Evolutionary conservation across 2,888 invertebrate species (phyloP).

Genomic region (Drosophila aldrichi): DNA sequence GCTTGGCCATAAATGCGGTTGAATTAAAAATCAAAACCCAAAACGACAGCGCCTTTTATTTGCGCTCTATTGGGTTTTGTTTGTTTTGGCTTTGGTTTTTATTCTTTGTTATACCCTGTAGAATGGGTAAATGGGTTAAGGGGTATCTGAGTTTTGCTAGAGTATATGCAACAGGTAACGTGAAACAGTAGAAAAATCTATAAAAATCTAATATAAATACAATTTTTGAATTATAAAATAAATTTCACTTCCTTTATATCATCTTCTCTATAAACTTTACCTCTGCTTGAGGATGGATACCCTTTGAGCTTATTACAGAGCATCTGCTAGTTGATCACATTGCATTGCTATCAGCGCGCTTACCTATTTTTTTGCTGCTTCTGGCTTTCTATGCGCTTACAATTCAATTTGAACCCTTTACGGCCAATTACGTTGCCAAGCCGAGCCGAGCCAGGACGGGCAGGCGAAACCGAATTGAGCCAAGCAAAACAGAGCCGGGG

Average conservation of each 20-base stretch:
- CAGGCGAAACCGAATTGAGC: conserved; percentile 26
- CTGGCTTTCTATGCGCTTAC: conserved; percentile 47
- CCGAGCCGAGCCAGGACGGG: conserved; percentile 33
- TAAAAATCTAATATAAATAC: too few relatives aligned
- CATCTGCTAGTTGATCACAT: neutral
- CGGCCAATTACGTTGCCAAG: conserved; percentile 72
- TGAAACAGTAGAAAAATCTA: neutral
- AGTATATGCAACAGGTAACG: neutral
- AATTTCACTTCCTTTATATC: too few relatives aligned
- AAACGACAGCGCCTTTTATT: conserved; percentile 21
- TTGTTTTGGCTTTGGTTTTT: conserved; percentile 33
- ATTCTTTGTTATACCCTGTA: conserved; percentile 8
- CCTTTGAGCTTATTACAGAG: neutral
- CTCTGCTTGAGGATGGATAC: neutral
- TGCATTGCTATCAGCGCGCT: neutral
- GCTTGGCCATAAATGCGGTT: conserved; percentile 45
- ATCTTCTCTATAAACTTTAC: neutral
- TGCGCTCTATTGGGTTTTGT: conserved; percentile 48
- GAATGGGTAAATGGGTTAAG: neutral
- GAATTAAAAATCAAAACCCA: conserved; percentile 53
- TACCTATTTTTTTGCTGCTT: conserved; percentile 5
- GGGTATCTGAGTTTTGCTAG: neutral
- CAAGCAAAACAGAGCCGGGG: conserved; percentile 23
- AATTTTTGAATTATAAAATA: too few relatives aligned
- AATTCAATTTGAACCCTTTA: conserved; percentile 81